These are phyloP conservation scores for Pocillopora grandis DNA, from an alignment of 92 coral and sea anemone species.

Conservation along the genomic window DNA sequence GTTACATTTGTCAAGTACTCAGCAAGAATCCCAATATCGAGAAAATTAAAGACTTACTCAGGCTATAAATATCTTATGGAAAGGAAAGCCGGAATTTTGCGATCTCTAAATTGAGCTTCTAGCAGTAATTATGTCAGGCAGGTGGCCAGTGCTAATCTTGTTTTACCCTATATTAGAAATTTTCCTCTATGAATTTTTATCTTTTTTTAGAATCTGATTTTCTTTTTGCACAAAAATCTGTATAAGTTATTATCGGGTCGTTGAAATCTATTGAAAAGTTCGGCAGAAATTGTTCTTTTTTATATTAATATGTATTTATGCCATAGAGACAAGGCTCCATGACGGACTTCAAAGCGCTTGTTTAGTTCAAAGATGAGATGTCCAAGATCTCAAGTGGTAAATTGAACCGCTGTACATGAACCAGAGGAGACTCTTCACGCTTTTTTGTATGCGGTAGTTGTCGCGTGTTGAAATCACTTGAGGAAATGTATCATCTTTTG, in stretches of 20 bases:
- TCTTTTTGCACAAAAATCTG: not conserved
- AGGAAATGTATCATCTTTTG: conserved; percentile 22
- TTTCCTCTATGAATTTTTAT: not conserved
- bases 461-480: conserved; percentile 20
- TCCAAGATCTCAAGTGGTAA: not conserved
- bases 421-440: not conserved
- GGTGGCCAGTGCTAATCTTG: conserved; percentile 22
- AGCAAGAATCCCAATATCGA: conserved; percentile 11
- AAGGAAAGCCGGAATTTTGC: not conserved
- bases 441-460: conserved; percentile 1
- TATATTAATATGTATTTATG: not conserved
- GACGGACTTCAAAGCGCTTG: not conserved
- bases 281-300: conserved; percentile 3
- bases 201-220: not conserved
- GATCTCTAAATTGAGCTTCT: not conserved
- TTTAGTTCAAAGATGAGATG: not conserved
- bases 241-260: conserved; percentile 6
- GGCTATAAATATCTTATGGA: not conserved
- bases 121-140: not conserved
- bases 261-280: not conserved
- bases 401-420: not conserved
- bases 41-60: conserved; percentile 4
- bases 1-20: not conserved
- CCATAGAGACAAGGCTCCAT: not conserved
- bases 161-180: not conserved